Evolutionary conservation across 2,113 vertebrate genomes (phyloP).

Genomic region (Sceloporus undulatus): DNA sequence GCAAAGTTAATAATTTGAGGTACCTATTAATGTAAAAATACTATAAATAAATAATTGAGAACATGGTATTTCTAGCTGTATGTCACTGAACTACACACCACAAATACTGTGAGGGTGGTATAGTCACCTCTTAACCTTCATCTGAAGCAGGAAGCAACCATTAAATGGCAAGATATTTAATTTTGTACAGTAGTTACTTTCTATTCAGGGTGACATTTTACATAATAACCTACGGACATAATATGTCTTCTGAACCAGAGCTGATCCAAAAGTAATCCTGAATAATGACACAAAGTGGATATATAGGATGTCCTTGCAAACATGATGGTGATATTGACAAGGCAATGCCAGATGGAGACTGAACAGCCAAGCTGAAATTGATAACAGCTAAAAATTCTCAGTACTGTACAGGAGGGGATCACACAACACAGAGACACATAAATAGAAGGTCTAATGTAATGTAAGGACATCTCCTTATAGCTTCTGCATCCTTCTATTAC

Average conservation of each 20-base stretch:
- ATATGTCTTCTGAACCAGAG: background rate
- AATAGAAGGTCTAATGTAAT: background rate
- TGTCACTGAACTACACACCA: background rate
- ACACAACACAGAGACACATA: background rate
- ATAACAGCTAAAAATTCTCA: background rate
- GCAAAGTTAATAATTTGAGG: background rate
- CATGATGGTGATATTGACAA: background rate
- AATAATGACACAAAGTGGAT: background rate
- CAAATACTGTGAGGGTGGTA: background rate
- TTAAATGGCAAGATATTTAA: background rate
- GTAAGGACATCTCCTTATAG: constrained; percentile 1
- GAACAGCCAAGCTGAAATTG: background rate
- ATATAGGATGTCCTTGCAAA: background rate
- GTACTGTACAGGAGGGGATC: background rate
- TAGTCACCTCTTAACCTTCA: background rate
- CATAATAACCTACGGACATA: too few species aligned
- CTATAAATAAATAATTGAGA: background rate
- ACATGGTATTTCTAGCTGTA: background rate
- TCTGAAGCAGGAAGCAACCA: background rate
- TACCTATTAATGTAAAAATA: background rate
- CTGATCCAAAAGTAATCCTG: background rate
- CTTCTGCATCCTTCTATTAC: background rate
- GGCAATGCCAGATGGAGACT: background rate
- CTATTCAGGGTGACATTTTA: background rate
- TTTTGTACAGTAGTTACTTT: background rate